Conservation (phyloP, 2,113 vertebrate species). For the Hemiscyllium ocellatum region DNA sequence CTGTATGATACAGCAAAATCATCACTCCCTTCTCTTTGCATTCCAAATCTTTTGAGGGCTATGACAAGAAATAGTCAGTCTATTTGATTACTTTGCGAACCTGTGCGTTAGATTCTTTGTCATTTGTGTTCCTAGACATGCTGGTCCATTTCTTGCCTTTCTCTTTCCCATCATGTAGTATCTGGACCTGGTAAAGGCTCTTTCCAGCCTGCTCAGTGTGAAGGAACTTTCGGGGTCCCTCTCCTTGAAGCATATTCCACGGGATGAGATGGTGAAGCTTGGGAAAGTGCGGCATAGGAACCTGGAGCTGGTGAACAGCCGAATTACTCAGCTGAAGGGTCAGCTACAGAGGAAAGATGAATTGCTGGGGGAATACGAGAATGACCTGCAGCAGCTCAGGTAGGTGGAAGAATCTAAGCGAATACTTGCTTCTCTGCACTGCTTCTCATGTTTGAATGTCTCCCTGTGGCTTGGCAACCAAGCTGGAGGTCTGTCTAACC, state of each 20-base stretch:
- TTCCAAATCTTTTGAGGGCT: neutral
- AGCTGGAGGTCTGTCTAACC: neutral
- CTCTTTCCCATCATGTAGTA: slow-evolving; percentile 49
- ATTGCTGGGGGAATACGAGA: slow-evolving; percentile 50
- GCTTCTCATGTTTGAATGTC: neutral
- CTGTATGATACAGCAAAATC: neutral
- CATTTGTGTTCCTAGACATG: neutral
- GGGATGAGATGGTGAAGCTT: slow-evolving; percentile 49
- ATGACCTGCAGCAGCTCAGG: slow-evolving; percentile 57
- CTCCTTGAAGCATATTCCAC: slow-evolving; percentile 56
- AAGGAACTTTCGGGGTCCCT: slow-evolving; percentile 58
- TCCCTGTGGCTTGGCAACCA: neutral
- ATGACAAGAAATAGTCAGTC: neutral
- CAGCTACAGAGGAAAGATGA: slow-evolving; percentile 56
- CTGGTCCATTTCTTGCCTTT: neutral
- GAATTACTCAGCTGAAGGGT: slow-evolving; percentile 54
- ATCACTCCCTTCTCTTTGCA: neutral
- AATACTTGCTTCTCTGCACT: neutral
- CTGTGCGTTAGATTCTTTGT: neutral
- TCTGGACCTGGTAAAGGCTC: slow-evolving; percentile 54
- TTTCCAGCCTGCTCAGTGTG: slow-evolving; percentile 60
- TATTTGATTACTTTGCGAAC: neutral
- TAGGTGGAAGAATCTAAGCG: slow-evolving; percentile 41
- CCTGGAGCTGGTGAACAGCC: slow-evolving; percentile 54
- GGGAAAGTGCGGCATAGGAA: slow-evolving; percentile 50